Base-by-base conservation (phyloP, 2,888 invertebrate genomes). In the Drosophila phalerata region DNA sequence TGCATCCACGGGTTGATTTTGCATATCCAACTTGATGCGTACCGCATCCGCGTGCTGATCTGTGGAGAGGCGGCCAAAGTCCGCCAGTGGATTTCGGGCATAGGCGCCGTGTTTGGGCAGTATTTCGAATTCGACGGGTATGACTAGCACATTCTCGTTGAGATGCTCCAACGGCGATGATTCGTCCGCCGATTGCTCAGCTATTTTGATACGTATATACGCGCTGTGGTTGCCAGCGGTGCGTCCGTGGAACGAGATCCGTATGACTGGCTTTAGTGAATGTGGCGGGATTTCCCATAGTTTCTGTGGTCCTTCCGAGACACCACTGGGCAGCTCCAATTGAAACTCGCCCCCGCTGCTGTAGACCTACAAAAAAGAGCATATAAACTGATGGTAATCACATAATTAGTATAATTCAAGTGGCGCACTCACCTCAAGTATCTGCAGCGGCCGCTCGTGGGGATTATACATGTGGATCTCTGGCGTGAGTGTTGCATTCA, bases 401-500 rank as follows among this genome's bases (percentile, higher is more conserved):
- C 5, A 13, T 10, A 25, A 25, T 2, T 15, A 2, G 5, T 9
- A 9, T 10, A 42, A 5, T 6, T 40, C 8, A 0, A 9, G 25
- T 11, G 22, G 6, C 22, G 2, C 37, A 57, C 73, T 81, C 53
- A 97, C 95, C 93, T 97, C 96, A 71, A 95, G 93, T 90, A 97
- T 95, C 95, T 98, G 97, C 92, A 98, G 94, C 66, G 97, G 94
- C 88, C 95, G 95, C 85, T 95, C 94, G 92, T 98, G 97, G 79
- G 99, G 99, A 95, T 99, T 99, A 94, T 98, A 97, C 94, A 99
- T 95, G 88, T 96, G 95, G 91, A 99, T 97, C 91, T 97, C 94
- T 69, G 98, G 97, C 89, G 97, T 95, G 91, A 98, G 96, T 75
- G 97, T 96, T 81, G 97, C 97, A 94, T 99, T 98, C 90, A 97